Percentiles rank a stretch among this genome's conserved stretches.
phyloP scores from a whole-genome alignment of 2,113 vertebrate species.

The Notarius quadriscutis region DNA sequence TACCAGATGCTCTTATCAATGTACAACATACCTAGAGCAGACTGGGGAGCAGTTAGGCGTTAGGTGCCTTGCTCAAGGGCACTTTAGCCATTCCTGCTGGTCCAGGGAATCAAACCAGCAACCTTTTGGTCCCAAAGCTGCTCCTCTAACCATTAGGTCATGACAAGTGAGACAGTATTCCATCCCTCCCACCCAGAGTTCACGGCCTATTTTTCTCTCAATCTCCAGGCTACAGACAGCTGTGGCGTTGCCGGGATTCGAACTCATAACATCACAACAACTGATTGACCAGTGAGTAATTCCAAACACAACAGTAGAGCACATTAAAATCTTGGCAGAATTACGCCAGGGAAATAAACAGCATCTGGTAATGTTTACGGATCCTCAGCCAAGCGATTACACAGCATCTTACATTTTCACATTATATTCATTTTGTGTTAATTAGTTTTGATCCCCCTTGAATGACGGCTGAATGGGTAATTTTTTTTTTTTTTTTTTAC shows the following conservation, averaged over 20 bases:
- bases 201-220: not conserved
- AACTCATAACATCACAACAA: not conserved
- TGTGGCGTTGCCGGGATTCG: not conserved
- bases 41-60: no score
- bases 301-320: not conserved
- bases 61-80: no score
- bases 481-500: not conserved
- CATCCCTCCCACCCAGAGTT: not conserved
- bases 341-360: not conserved
- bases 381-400: not conserved
- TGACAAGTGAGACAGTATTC: not conserved
- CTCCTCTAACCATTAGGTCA: no score
- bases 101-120: no score
- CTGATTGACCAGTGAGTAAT: not conserved
- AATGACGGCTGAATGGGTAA: not conserved
- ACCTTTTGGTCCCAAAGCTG: no score
- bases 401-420: not conserved
- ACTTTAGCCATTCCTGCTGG: no score
- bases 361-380: not conserved
- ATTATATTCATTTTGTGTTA: not conserved
- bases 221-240: not conserved
- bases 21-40: no score
- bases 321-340: not conserved
- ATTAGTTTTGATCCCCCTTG: not conserved
- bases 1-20: no score